Base-by-base conservation (phyloP, 1,140 invertebrate genomes). In the Charaxes varanes region DNA sequence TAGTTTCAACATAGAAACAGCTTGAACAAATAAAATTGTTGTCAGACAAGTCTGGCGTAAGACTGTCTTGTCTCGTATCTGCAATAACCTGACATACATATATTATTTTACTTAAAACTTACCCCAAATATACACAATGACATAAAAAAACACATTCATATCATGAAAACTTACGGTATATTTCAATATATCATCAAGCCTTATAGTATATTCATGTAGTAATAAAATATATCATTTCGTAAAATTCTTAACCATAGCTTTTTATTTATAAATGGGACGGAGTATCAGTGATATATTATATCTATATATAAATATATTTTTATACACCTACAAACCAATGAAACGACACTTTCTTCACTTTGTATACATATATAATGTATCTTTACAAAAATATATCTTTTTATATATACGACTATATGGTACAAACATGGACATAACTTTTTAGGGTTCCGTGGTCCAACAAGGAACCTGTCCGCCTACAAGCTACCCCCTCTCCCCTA, bases 131-230 rank as follows among this genome's bases (percentile, higher is more conserved):
- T 54, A 58, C 54, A 54, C 6, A 6, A 44, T 46, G 49, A 38
- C 27, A 49, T 48, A 56, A 56, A n/a, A n/a, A 57, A 61, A 62
- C 54, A 61, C 53, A 37, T 54, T 62, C 54, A 54, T 59, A 50
- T 43, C n/a, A 15, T 43, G 5, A 31, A 40, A 12, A 35, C 24
- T 43, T 28, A 42, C n/a, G n/a, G n/a, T n/a, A n/a, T 6, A 21
- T 34, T 22, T 34, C 15, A 32, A 32, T 26, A 48, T 51, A 40
- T 47, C n/a, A n/a, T n/a, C n/a, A n/a, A n/a, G n/a, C n/a, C n/a
- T n/a, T n/a, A n/a, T n/a, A n/a, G 27, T 53, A 43, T 56, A 62
- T 41, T 44, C 53, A 54, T 55, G 63, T 63, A 62, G 48, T 53
- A 48, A 55, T n/a, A 66, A 63, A 62, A 63, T 53, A 53, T 62